Base-by-base conservation (phyloP, 2,113 vertebrate genomes). In the Cyanoramphus novaezelandiae region DNA sequence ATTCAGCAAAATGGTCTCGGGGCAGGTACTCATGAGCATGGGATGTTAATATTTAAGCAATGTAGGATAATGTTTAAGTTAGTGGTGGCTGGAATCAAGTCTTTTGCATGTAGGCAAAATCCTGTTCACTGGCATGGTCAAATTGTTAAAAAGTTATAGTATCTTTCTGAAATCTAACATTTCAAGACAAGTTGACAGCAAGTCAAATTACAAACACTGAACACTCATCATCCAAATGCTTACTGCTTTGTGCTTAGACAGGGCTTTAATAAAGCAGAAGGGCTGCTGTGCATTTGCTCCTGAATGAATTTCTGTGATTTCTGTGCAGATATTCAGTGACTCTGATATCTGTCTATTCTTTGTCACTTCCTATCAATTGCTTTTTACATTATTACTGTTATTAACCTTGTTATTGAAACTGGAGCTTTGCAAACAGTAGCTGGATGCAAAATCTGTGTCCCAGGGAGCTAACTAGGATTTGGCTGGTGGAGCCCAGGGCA, bases 11-110 rank as follows among this genome's bases (percentile, higher is more conserved):
- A 33, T 17, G 9, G 53, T 52, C 27, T 60, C 44, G 44, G 6
- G 7, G 23, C 25, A 6, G 47, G 29, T 15, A 13, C 41, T 53
- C 6, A 0, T 2, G 39, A n/a, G 75, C 3, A 0, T 31, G 4
- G 20, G 41, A 7, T 60, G 46, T 49, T 37, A 59, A 35, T 35
- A 24, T 59, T 59, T 59, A 35, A 59, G 57, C n/a, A 24, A 59
- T 16, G 9, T 28, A n/a, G 60, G 23, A 27, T 37, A 14, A 17
- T 43, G 23, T 1, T 52, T 33, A 2, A 1, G 6, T 63, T 33
- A 29, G 17, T 9, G 15, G 16, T n/a, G 23, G 41, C 46, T 63
- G 37, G 24, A 19, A 25, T 21, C 2, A 0, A 17, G 13, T 72
- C 10, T 43, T 78, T 37, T 25, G 25, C 37, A 29, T 10, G 16